Evolutionary conservation across 2,888 invertebrate species (phyloP), one percentile per base, ranked within the genome.

Genomic region (Eumacrocentrus americanus): DNA sequence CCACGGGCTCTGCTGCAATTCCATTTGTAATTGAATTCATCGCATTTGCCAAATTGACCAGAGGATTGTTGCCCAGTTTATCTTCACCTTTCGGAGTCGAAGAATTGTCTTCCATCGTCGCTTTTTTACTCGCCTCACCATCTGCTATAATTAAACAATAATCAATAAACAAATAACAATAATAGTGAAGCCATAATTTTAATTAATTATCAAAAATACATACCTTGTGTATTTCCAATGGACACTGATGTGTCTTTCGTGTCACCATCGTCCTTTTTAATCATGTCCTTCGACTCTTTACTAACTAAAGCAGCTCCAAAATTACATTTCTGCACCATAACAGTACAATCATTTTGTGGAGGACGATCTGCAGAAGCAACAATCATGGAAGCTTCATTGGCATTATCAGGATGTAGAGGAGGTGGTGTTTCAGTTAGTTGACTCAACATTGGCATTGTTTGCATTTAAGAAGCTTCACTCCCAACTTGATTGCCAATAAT

Each of bases 11-110:
- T 18, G 80, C 79, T 14, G 55, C 62, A 11, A 76, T 70, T 20
- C 81, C 80, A 35, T 80, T 81, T 5, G 77, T 72, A 53, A 80
- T 79, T 11, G 80, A 79, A 64, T 81, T 77, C 11, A 79, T 75
- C 3, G 80, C 71, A 53, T 79, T 80, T 2, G 80, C 78, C 25
- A 81, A 67, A 61, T 79, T 77, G n/a, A 79, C 73, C 38, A 80
- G 65, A 16, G 80, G 79, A 71, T 77, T 80, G 12, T 70, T 74
- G 16, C 74, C 78, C 74, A 81, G 59, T 77, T 83, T 73, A 11
- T 81, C n/a, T n/a, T n/a, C 81, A 2, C 80, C 79, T 7, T 59
- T 12, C 1, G 69, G 63, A 48, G 76, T 74, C 20, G 66, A 69
- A 59, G 69, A 67, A 1, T 79, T 78, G 0, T 78, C 77, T 64